Evolutionary conservation across 2,888 invertebrate species (phyloP), one percentile per base, ranked within the genome.

Genomic region (Anorthoa munda): DNA sequence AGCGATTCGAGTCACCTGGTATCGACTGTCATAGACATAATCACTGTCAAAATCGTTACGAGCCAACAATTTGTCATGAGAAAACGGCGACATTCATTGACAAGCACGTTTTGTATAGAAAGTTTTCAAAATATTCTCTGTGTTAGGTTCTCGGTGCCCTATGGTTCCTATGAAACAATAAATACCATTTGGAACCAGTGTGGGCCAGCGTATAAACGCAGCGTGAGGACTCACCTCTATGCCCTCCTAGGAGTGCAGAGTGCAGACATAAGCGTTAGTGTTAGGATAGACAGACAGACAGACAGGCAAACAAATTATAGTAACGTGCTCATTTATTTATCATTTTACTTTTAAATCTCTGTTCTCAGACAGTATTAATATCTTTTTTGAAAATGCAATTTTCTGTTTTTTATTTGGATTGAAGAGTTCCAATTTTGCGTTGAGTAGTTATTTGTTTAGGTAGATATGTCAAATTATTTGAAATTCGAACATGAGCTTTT

Each of bases 161-260:
- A 17, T 60, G 60, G 60, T 55, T 51, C 1, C 9, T 50, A 12
- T 46, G 0, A 11, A 11, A 26, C 7, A 46, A 60, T 26, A 9
- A 18, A 4, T n/a, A 26, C 2, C 12, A 55, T 58, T 58, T 17
- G 18, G 21, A 9, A 18, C 46, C 15, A 64, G 46, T 79, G 46
- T 72, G 13, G 71, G 80, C 75, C 70, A 86, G 71, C 83, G 80
- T 72, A 59, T 68, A 83, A 83, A 69, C 17, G 23, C 68, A 75
- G 2, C 67, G 73, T 74, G 92, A 91, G 89, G 90, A 95, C 95
- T 96, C 89, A 95, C 96, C 95, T 96, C 96, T 81, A 96, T 95
- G 93, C 96, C 96, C 89, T 96, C 96, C 96, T 96, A 95, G 90
- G 93, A 89, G 94, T 93, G 95, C 92, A 89, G 89, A 90, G 94